phyloP scores from a whole-genome alignment of 2,888 invertebrate species.

The Hypomecis punctinalis region DNA sequence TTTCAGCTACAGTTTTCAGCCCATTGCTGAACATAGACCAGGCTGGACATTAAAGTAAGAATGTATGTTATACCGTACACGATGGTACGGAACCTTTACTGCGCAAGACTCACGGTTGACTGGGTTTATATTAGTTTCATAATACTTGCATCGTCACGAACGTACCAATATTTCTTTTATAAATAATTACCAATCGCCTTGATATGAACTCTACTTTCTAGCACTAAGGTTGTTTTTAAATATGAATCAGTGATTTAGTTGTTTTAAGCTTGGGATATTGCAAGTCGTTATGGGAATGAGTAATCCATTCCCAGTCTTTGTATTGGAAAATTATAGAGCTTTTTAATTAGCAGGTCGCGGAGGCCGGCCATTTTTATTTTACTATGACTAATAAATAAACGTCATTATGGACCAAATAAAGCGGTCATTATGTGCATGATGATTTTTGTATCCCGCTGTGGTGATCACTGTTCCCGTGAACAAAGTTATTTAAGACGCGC shows the following conservation, averaged over 20 bases:
- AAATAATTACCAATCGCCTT: slow-evolving; percentile 19
- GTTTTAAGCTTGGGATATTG: slow-evolving; percentile 46
- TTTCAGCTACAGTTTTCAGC: no score
- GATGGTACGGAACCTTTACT: no score
- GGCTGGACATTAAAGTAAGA: no score
- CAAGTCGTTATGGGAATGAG: slow-evolving; percentile 52
- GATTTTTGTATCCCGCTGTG: slow-evolving; percentile 34
- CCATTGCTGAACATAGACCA: no score
- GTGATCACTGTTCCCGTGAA: slow-evolving; percentile 30
- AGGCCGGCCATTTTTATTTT: slow-evolving; percentile 33
- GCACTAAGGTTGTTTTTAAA: slow-evolving; percentile 10
- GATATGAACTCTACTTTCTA: slow-evolving; percentile 1
- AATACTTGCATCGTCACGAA: slow-evolving; percentile 54
- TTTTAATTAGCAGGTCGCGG: slow-evolving; percentile 40
- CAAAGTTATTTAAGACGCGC: neutral
- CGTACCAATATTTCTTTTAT: slow-evolving; percentile 43
- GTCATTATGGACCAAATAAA: slow-evolving; percentile 3
- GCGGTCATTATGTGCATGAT: slow-evolving; percentile 24
- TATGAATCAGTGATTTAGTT: slow-evolving; percentile 24
- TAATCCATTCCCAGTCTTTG: slow-evolving; percentile 54
- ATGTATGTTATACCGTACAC: no score
- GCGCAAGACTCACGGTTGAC: no score
- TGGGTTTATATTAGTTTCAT: no score
- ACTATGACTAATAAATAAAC: slow-evolving; percentile 5
- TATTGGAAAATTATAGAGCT: slow-evolving; percentile 48